Conservation (phyloP, 2,888 invertebrate species). For the Tetragonula carbonaria region DNA sequence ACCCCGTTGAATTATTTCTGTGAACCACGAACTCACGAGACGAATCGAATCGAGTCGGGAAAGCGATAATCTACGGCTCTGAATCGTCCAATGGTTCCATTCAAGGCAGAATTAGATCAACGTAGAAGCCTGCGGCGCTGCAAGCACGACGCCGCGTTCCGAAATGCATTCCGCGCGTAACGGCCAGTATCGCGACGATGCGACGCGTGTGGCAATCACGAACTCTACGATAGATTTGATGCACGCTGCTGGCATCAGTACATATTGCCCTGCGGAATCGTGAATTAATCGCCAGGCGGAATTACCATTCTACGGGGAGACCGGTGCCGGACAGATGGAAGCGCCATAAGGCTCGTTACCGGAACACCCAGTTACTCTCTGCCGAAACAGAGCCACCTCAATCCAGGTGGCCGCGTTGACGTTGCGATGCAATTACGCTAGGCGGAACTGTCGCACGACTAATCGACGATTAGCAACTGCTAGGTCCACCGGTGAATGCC, state of each 20-base stretch:
- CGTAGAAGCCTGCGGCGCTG: not conserved
- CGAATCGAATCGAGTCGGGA: not conserved
- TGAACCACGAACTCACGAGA: no score
- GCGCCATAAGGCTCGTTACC: slow-evolving; percentile 44
- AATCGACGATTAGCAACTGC: slow-evolving; percentile 55
- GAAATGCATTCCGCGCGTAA: slow-evolving; percentile 30
- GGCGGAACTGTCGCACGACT: slow-evolving; percentile 34
- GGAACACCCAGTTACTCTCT: slow-evolving; percentile 32
- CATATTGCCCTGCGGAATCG: slow-evolving; percentile 65
- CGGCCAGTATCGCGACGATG: slow-evolving; percentile 45
- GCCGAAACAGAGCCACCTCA: slow-evolving; percentile 21
- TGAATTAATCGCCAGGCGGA: slow-evolving; percentile 63
- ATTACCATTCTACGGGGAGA: slow-evolving; percentile 61
- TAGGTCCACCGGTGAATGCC: slow-evolving; percentile 31
- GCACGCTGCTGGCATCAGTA: slow-evolving; percentile 54
- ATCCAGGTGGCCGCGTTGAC: slow-evolving; percentile 36
- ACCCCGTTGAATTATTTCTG: no score
- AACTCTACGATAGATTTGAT: slow-evolving; percentile 57
- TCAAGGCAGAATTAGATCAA: not conserved
- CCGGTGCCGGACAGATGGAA: slow-evolving; percentile 46
- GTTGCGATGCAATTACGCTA: slow-evolving; percentile 54
- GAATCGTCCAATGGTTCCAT: not conserved
- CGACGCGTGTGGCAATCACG: slow-evolving; percentile 41
- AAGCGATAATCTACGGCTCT: no score
- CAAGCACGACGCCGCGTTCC: slow-evolving; percentile 12